Evolutionary conservation across 2,888 invertebrate genomes (phyloP), one percentile per base, ranked within the genome.

Genomic region (Zaprionus obscuricornis): DNA sequence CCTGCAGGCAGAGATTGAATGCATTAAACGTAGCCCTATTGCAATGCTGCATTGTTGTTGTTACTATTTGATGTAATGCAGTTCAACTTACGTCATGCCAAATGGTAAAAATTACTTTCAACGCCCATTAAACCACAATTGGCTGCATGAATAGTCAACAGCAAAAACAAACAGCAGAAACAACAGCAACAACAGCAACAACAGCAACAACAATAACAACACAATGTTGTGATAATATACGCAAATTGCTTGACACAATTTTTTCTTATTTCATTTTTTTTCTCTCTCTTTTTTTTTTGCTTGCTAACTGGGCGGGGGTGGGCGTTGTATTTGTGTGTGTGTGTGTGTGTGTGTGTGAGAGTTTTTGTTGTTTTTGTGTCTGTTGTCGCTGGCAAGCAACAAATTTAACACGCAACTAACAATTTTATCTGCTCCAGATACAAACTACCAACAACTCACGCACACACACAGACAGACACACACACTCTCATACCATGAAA

Each of bases 181-280:
- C 42, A 47, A 13, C 43, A 34, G 5, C 45, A 46, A 29, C 22
- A 26, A 24, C 26, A 22, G 16, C 14, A 13, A 34, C 27, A 51
- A 29, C n/a, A 37, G 24, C 40, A 42, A 31, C 26, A 49, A 10
- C 27, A 37, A 16, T 13, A 54, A 10, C 20, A 27, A 60, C n/a
- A 51, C 62, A 66, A 29, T 54, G 56, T 63, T 57, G 70, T 74
- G 66, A 71, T 79, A 85, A 81, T 85, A 65, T 81, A 81, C 85
- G 82, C 86, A 86, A 82, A 86, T 82, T 86, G 86, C 74, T 82
- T 85, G 85, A 86, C 82, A 82, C 86, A 74, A 85, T 86, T 82
- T 72, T 67, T 36, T 13, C 20, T 20, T 18, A 7, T 45, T 42
- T 18, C 11, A 14, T 39, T 37, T 24, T 26, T 22, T 27, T 37